Evolutionary conservation across 2,888 invertebrate species (phyloP), one percentile per base, ranked within the genome.

Genomic region (Tenthredo mesomela): DNA sequence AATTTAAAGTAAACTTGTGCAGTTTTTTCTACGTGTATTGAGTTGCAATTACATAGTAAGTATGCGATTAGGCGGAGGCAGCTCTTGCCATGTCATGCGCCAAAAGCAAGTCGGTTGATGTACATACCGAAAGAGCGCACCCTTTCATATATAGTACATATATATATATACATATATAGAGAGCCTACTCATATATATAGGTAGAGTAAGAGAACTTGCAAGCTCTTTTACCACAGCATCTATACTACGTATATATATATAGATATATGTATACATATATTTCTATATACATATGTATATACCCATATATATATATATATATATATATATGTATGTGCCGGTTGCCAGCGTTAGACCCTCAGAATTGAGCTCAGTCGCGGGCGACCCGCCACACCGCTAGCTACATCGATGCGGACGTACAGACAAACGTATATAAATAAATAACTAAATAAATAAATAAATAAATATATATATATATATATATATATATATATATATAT

Each of bases 361-460:
- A 40, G 86, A 84, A 84, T 86, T 86, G 87, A 87, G 89, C 88
- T 89, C 90, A 90, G 92, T 92, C 90, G 92, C 90, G 92, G 92
- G 88, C 90, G 90, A 92, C 89, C 91, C 92, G 92, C 92, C 92
- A 91, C 89, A 88, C 89, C 89, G 90, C 86, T 61, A 84, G 54
- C 78, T 78, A 54, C 82, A 80, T 85, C 71, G 9, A 33, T 37
- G 80, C 80, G 80, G 80, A 58, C 61, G 37, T 58, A 40, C 33
- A 5, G n/a, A 37, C 33, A 6, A 15, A 25, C 3, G 2, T 75
- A 75, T 75, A 75, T 47, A 47, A 25, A 25, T n/a, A 71, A 37
- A 33, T 71, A 71, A 54, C n/a, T n/a, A 54, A 54, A n/a, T 54
- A n/a, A 54, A 7, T 54, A n/a, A n/a, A 54, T 54, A 18, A 12